Evolutionary conservation across 2,888 invertebrate species (phyloP), one percentile per base, ranked within the genome.

Genomic region (Leptinotarsa haldemani): DNA sequence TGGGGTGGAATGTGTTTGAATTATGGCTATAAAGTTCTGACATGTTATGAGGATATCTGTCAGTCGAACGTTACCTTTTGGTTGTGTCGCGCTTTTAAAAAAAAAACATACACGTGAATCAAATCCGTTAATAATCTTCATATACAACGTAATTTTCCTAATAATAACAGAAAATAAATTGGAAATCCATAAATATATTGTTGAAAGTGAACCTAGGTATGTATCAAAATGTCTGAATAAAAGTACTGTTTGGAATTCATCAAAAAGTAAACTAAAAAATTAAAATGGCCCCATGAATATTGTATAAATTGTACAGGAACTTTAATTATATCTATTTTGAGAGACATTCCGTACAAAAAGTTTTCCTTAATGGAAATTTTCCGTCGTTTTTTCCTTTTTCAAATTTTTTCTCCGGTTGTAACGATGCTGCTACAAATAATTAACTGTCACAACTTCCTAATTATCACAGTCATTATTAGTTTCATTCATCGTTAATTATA

Each of bases 21-120:
- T 82, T 82, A 82, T 83, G 80, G 81, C 82, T 83, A 84, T 84
- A 84, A 84, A 84, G 83, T 81, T 81, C 82, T 81, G 83, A 83
- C 83, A 82, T 83, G 82, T 83, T 80, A 81, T 83, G 80, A 83
- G 83, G 83, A 82, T 79, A 80, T 78, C 82, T 80, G 82, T 83
- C 83, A 83, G 83, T 83, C 77, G 79, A 74, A 78, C 79, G 74
- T 74, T 80, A 77, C 61, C 79, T 78, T 79, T 78, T 79, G 78
- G 78, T 79, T 79, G 81, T 70, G 79, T 58, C 74, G 71, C 65
- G 74, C 46, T 74, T 67, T 68, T 52, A 4, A 50, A 63, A 67
- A 67, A 69, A 69, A 65, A 25, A 1, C 52, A 18, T 16, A 5
- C 16, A 40, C 50, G 48, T 53, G 52, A 15, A 20, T 48, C 20